Evolutionary conservation across 2,888 invertebrate species (phyloP).

Genomic region (Chrysina gloriosa): DNA sequence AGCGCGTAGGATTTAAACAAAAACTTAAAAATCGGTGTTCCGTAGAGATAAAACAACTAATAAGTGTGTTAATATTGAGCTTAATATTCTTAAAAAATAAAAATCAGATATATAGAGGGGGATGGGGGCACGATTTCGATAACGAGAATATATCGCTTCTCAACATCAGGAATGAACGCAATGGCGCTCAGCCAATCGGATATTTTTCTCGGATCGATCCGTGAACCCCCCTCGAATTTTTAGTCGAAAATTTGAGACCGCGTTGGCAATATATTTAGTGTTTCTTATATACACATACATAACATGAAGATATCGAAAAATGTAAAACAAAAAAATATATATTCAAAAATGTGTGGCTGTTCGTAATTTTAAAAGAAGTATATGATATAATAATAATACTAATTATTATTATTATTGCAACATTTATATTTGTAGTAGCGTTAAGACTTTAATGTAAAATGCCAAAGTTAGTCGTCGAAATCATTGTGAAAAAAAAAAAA

Average conservation of each 20-base stretch:
- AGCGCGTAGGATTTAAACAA: conserved; percentile 54
- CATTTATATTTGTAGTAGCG: background rate
- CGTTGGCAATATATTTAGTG: conserved; percentile 48
- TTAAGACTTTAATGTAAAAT: background rate
- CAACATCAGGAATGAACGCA: no score
- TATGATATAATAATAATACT: conserved; percentile 1
- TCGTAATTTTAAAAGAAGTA: conserved; percentile 11
- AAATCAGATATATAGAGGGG: background rate
- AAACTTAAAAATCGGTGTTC: conserved; percentile 61
- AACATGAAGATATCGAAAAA: conserved; percentile 2
- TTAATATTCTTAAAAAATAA: conserved; percentile 48
- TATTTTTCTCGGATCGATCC: no score
- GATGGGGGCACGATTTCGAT: no score
- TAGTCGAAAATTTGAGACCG: conserved; percentile 1
- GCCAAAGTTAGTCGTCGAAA: conserved; percentile 31
- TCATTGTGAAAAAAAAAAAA: no score
- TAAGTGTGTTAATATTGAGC: conserved; percentile 60
- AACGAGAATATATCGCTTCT: no score
- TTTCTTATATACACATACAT: no score
- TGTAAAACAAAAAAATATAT: conserved; percentile 2
- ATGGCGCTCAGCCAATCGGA: no score
- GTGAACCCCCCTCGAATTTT: background rate
- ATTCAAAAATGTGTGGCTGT: conserved; percentile 27
- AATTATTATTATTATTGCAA: background rate
- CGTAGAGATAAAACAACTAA: conserved; percentile 55